A percentile compares a stretch with the other conserved stretches of the same genome.
phyloP scores from a whole-genome alignment of 2,113 vertebrate species.

The Drymodes brunneopygia region DNA sequence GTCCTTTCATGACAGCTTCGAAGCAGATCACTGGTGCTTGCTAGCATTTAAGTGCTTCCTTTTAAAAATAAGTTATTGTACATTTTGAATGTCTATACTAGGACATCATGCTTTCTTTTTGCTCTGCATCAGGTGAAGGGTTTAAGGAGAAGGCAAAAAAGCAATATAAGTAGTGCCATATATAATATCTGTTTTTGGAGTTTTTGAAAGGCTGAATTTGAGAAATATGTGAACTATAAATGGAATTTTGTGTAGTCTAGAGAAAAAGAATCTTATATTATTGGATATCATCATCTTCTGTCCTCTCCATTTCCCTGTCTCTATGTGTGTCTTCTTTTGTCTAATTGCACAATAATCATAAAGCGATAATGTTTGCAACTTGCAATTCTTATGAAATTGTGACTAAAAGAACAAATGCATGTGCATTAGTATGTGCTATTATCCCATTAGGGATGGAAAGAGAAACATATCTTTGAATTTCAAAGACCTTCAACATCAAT shows the following conservation, averaged over 20 bases:
- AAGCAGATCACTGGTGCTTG: neutral
- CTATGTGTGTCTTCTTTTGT: slow-evolving; percentile 6
- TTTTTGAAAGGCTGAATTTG: neutral
- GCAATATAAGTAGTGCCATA: neutral
- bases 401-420: slow-evolving; percentile 58
- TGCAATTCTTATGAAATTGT: slow-evolving; percentile 25
- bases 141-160: neutral
- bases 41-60: neutral
- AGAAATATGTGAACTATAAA: neutral
- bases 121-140: neutral
- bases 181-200: neutral
- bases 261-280: neutral
- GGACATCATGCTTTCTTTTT: neutral
- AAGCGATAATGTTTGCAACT: slow-evolving; percentile 51
- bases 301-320: neutral
- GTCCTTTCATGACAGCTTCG: neutral
- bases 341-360: slow-evolving; percentile 33
- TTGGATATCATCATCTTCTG: neutral
- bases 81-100: neutral
- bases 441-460: slow-evolving; percentile 51
- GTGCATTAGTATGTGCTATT: slow-evolving; percentile 64
- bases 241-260: neutral
- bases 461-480: slow-evolving; percentile 62
- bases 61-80: neutral
- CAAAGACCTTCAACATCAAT: slow-evolving; percentile 54